Percentiles rank a stretch among this genome's conserved stretches.
Conservation (phyloP, 92 coral and sea anemone genomes). For the Actinernus sp. region DNA sequence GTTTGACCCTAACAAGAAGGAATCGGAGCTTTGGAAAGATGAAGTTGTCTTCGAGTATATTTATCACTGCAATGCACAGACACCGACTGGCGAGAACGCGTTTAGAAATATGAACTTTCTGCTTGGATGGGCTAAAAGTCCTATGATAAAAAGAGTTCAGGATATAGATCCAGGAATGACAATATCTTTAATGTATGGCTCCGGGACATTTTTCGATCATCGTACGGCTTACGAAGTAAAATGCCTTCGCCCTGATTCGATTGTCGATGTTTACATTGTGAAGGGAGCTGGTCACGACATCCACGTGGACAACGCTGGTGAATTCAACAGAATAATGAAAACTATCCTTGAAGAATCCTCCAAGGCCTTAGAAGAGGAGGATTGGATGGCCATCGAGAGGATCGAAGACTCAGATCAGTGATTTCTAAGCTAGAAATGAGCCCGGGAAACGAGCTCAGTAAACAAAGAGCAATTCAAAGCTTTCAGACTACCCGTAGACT, state of each 20-base stretch:
- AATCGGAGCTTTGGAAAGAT: slow-evolving; percentile 87
- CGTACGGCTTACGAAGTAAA: slow-evolving; percentile 97
- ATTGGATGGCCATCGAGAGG: slow-evolving; percentile 65
- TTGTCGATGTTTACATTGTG: slow-evolving; percentile 83
- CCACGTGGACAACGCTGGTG: slow-evolving; percentile 84
- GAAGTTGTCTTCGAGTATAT: slow-evolving; percentile 73
- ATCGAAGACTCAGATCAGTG: slow-evolving; percentile 8
- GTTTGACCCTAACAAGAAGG: slow-evolving; percentile 72
- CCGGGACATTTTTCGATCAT: slow-evolving; percentile 89
- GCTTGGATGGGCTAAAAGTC: slow-evolving; percentile 89
- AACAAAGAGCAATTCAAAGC: too few species aligned
- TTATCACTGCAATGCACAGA: slow-evolving; percentile 91
- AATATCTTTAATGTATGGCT: slow-evolving; percentile 88
- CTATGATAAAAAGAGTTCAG: slow-evolving; percentile 86
- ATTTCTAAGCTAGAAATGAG: too few species aligned
- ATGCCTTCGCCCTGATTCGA: slow-evolving; percentile 78
- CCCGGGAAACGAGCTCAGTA: too few species aligned
- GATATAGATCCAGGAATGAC: slow-evolving; percentile 62
- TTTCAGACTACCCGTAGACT: too few species aligned
- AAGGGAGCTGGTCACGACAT: slow-evolving; percentile 88
- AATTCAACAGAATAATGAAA: slow-evolving; percentile 76
- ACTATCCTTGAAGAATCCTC: slow-evolving; percentile 35
- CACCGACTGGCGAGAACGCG: slow-evolving; percentile 92
- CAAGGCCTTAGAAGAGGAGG: slow-evolving; percentile 54
- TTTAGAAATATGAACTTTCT: slow-evolving; percentile 85